Conservation (phyloP, 2,113 vertebrate species). For the Calidris pygmaea region DNA sequence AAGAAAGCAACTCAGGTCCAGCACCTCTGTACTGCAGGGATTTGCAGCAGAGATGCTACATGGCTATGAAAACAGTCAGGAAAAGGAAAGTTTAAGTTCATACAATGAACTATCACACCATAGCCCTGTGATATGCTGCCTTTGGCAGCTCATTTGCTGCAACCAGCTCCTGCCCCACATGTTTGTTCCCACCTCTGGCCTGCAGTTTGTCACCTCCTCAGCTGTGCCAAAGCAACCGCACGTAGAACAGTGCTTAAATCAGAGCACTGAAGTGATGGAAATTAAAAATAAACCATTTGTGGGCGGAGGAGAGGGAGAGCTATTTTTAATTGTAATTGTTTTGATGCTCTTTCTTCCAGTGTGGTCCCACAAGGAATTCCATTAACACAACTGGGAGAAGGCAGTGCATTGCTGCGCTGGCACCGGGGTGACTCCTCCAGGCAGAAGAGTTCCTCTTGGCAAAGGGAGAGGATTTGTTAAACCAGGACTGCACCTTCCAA, state of each 20-base stretch:
- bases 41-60: background rate
- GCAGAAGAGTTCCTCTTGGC: background rate
- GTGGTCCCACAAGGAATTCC: background rate
- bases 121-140: background rate
- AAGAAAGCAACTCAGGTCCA: background rate
- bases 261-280: background rate
- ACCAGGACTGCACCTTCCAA: background rate
- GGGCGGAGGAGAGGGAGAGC: background rate
- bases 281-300: background rate
- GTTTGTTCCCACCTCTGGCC: conserved; percentile 19
- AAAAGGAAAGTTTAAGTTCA: conserved; percentile 13
- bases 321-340: conserved; percentile 13
- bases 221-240: background rate
- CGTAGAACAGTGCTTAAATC: background rate
- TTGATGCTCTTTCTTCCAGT: conserved; percentile 30
- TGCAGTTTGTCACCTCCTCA: conserved; percentile 4
- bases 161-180: background rate
- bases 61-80: background rate
- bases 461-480: background rate
- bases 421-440: background rate
- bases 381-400: background rate
- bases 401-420: background rate
- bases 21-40: background rate
- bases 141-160: conserved; percentile 15
- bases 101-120: background rate